Evolutionary conservation across 2,113 vertebrate species (phyloP), one percentile per base, ranked within the genome.

Genomic region (Oceanodroma tethys): DNA sequence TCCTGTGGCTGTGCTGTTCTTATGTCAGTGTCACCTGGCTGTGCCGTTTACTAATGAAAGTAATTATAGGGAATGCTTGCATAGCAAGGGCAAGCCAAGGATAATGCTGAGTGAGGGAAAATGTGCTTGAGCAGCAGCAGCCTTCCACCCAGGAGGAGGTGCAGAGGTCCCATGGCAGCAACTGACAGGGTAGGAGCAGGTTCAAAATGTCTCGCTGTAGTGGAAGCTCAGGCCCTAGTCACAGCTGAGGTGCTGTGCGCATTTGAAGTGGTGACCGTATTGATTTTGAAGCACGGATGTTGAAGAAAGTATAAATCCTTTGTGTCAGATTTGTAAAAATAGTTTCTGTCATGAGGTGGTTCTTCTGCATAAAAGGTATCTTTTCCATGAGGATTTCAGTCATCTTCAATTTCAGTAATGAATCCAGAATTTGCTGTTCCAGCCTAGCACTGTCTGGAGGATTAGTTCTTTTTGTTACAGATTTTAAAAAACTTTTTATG

Each of bases 21-120:
- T 59, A 8, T 9, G 58, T 27, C 56, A 34, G 48, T 56, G 36
- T 73, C 40, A 80, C 48, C 21, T 75, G 19, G 34, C 47, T 67
- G 38, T 67, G 22, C 68, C 2, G 1, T 75, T 82, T 30, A 13
- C 34, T 86, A 42, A 47, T 70, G n/a, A 55, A 76, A 23, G 29
- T 18, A 53, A 34, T 72, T 73, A 22, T 36, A 21, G 32, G 1
- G 1, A 60, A 67, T 66, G 42, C 58, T 76, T n/a, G 22, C 40
- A 13, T 22, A 58, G 55, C 73, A 83, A 87, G 63, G 91, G 58
- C 82, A 80, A 52, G 27, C 36, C 71, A 88, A 95, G 71, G 75
- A 30, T 65, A 70, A 22, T 75, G 70, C 68, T 56, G 47, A 63
- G 20, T 20, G 74, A 86, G 36, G 34, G 34, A 63, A 71, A 68